These are phyloP conservation scores for Drosophila kepulauana DNA, from an alignment of 1,140 invertebrate species.

Conservation along the genomic window DNA sequence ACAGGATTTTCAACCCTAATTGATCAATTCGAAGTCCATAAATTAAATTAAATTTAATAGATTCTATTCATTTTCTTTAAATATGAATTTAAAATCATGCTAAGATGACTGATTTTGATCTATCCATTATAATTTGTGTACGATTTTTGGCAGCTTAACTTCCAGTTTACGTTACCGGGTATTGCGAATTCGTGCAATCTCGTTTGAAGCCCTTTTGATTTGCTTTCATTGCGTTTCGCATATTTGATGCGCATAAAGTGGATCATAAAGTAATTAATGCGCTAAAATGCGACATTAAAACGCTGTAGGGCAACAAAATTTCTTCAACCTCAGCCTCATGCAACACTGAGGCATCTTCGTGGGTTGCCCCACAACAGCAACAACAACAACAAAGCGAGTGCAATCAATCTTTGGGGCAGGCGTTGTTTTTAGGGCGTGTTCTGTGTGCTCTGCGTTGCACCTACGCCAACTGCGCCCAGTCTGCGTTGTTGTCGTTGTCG, in stretches of 20 bases:
- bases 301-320: conserved; percentile 66
- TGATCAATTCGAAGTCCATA: too few relatives aligned
- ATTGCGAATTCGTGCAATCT: background rate
- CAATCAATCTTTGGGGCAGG: conserved; percentile 72
- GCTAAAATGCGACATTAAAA: conserved; percentile 83
- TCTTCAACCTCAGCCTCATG: conserved; percentile 25
- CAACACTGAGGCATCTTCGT: conserved; percentile 55
- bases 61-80: too few relatives aligned
- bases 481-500: conserved; percentile 25
- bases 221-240: conserved; percentile 52
- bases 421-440: conserved; percentile 75
- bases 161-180: background rate
- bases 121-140: too few relatives aligned
- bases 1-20: too few relatives aligned
- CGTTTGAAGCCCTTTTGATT: background rate
- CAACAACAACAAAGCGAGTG: conserved; percentile 44
- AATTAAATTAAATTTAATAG: too few relatives aligned
- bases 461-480: conserved; percentile 73
- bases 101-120: too few relatives aligned
- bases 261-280: conserved; percentile 84
- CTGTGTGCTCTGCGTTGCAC: conserved; percentile 79
- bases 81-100: too few relatives aligned
- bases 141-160: too few relatives aligned
- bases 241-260: conserved; percentile 79
- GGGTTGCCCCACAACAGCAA: conserved; percentile 50